Evolutionary conservation across 2,888 invertebrate genomes (phyloP), one percentile per base, ranked within the genome.

Genomic region (Philhelius pedissequus): DNA sequence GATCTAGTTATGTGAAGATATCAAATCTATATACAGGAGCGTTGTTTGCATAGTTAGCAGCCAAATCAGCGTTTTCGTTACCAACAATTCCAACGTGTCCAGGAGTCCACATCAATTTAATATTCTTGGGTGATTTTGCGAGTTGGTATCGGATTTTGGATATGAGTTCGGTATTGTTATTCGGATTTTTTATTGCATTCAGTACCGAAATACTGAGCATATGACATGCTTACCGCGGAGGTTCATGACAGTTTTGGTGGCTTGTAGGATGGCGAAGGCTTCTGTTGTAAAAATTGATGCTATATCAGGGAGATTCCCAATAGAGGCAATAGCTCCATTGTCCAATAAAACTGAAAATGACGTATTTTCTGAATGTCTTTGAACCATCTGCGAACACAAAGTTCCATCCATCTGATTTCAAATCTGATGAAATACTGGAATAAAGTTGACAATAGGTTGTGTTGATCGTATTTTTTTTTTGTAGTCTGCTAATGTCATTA

Each of bases 401-500:
- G 11, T 25, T 70, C 70, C 45, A 70, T 1, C 22, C 45, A 11
- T 70, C 32, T 11, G 45, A 58, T 58, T 70, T 70, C 6, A 69
- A 32, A 8, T 43, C 56, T n/a, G 43, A n/a, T 22, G 35, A 38
- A 7, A 69, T 40, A 27, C 5, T 27, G 4, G 18, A 9, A 4
- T 45, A 69, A 1, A 56, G 52, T 38, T 69, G 69, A n/a, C 43
- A 20, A 32, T 43, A 54, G 6, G 40, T 25, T 8, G 25, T 11
- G 7, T 58, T 48, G 2, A 1, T 18, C 4, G 48, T 58, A n/a
- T 15, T 48, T 58, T 15, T 43, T 30, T 62, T n/a, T 25, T 27
- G n/a, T 60, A 40, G 4, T 9, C 7, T 20, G 50, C n/a, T 18
- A 69, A 13, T 18, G 54, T 43, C 40, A 69, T 18, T 25, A 69